phyloP scores from a whole-genome alignment of 2,797 vertebrate species.

The Lacerta agilis region DNA sequence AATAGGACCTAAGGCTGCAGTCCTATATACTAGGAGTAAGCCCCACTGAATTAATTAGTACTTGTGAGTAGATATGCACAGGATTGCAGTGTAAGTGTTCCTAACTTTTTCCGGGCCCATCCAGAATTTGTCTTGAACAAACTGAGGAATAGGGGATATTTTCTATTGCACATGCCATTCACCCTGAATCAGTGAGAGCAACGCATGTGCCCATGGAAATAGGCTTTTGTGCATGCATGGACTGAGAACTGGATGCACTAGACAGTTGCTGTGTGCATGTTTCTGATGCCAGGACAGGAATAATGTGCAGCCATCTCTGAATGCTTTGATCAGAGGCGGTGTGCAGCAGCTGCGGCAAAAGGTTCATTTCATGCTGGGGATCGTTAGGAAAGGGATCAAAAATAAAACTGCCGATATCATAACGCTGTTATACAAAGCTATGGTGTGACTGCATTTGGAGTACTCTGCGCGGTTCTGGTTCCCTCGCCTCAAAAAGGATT shows the following conservation, averaged over 20 bases:
- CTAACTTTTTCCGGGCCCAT: not conserved
- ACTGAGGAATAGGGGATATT: not conserved
- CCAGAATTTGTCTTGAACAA: not conserved
- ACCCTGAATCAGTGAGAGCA: not conserved
- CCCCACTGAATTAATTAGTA: not conserved
- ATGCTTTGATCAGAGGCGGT: not conserved
- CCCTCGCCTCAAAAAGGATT: not conserved
- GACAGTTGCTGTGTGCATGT: not conserved
- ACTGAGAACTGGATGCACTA: not conserved
- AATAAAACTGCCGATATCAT: too few relatives aligned
- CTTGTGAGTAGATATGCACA: not conserved
- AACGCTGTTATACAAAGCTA: too few relatives aligned
- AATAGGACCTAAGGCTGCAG: too few relatives aligned
- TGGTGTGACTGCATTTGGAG: too few relatives aligned
- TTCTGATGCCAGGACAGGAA: not conserved
- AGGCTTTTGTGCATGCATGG: not conserved
- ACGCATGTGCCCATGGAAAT: not conserved
- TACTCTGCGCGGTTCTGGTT: not conserved
- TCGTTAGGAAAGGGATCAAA: too few relatives aligned
- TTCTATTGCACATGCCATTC: not conserved
- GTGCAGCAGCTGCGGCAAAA: too few relatives aligned
- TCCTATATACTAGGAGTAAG: too few relatives aligned
- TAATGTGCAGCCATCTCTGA: not conserved
- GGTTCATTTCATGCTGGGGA: too few relatives aligned
- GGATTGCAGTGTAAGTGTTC: not conserved